Evolutionary conservation across 2,797 vertebrate species (phyloP).

Genomic region (Phataginus tetradactyla): DNA sequence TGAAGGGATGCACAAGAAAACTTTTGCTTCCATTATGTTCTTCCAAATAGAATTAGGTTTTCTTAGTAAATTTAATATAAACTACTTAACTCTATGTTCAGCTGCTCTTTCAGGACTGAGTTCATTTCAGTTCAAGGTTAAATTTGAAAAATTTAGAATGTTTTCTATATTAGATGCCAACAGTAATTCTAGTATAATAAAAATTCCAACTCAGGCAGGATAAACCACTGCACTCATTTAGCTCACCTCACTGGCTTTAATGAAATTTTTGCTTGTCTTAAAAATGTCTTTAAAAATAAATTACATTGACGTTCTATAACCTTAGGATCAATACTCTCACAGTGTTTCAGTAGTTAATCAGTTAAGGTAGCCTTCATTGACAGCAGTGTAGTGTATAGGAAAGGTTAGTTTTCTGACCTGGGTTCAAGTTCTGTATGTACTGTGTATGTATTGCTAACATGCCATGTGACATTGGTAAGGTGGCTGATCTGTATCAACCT

Average conservation of each 20-base stretch:
- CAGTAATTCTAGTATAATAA: constrained; percentile 55
- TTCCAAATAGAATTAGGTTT: constrained; percentile 8
- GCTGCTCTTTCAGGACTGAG: constrained; percentile 18
- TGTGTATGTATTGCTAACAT: background rate
- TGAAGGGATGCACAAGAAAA: background rate
- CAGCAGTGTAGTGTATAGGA: background rate
- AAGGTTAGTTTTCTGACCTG: background rate
- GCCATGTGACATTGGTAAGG: background rate
- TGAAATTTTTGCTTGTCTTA: constrained; percentile 25
- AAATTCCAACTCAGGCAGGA: constrained; percentile 16
- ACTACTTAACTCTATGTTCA: background rate
- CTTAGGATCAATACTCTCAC: constrained; percentile 30
- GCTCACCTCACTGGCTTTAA: constrained; percentile 28
- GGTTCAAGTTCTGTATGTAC: background rate
- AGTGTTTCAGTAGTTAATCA: background rate
- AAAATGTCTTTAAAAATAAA: constrained; percentile 43
- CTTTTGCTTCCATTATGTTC: background rate
- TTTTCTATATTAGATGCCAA: constrained; percentile 54
- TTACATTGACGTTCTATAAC: background rate
- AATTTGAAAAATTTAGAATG: constrained; percentile 1
- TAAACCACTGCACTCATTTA: background rate
- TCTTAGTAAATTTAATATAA: constrained; percentile 57
- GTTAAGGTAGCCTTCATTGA: background rate
- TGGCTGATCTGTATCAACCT: background rate
- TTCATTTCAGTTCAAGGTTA: constrained; percentile 61